These are phyloP conservation scores for Augiades crinisus DNA, from an alignment of 2,888 invertebrate genomes.

Conservation along the genomic window DNA sequence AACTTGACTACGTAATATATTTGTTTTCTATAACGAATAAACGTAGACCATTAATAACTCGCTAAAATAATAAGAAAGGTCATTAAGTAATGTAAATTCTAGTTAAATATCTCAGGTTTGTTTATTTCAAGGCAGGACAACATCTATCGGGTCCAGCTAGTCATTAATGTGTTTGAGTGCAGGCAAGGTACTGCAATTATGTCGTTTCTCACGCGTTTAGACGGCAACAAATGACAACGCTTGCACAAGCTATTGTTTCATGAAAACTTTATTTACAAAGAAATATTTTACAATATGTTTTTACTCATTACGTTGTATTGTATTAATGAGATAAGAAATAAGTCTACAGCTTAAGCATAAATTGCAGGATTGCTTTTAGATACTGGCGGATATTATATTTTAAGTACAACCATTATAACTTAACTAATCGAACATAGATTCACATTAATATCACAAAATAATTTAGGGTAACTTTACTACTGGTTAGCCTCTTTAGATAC, in stretches of 20 bases:
- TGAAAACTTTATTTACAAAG: slow-evolving; percentile 78
- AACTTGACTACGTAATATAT: too few relatives aligned
- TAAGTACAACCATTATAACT: slow-evolving; percentile 24
- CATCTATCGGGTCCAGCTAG: too few relatives aligned
- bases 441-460: slow-evolving; percentile 70
- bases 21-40: too few relatives aligned
- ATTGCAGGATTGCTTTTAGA: slow-evolving; percentile 23
- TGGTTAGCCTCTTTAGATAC: slow-evolving; percentile 59
- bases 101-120: too few relatives aligned
- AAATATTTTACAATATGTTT: slow-evolving; percentile 72
- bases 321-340: slow-evolving; percentile 33
- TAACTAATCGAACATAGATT: slow-evolving; percentile 22
- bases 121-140: too few relatives aligned
- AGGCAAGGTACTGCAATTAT: slow-evolving; percentile 16
- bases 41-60: too few relatives aligned
- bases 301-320: slow-evolving; percentile 37
- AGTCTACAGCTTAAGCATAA: slow-evolving; percentile 31
- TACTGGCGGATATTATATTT: slow-evolving; percentile 9
- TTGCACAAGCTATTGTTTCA: slow-evolving; percentile 42
- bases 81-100: too few relatives aligned
- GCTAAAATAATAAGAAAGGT: too few relatives aligned
- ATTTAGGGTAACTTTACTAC: slow-evolving; percentile 71
- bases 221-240: slow-evolving; percentile 35
- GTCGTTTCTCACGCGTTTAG: slow-evolving; percentile 54
- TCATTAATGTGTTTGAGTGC: slow-evolving; percentile 3